Evolutionary conservation across 2,888 invertebrate genomes (phyloP).

Genomic region (Agrotis segetum): DNA sequence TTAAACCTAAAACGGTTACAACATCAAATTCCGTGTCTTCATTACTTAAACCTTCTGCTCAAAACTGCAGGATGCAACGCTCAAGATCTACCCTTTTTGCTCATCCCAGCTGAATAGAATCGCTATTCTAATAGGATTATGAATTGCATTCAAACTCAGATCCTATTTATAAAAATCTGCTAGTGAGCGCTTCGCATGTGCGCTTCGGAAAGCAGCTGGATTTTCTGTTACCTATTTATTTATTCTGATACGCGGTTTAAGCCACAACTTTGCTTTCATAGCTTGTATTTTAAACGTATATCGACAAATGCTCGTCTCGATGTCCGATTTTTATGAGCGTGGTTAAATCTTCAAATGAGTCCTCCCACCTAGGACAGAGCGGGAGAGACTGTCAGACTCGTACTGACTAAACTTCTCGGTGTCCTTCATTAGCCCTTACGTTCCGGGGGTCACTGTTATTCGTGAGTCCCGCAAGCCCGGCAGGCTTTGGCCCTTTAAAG

Average conservation of each 20-base stretch:
- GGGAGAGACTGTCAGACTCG: too few species aligned
- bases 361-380: too few species aligned
- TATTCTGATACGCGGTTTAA: neutral
- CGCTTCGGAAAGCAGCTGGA: neutral
- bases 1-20: too few species aligned
- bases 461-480: too few species aligned
- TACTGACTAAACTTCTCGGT: too few species aligned
- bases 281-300: neutral
- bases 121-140: slow-evolving; percentile 45
- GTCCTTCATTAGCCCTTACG: too few species aligned
- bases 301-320: neutral
- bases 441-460: too few species aligned
- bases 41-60: slow-evolving; percentile 8
- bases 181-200: slow-evolving; percentile 34
- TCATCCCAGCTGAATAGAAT: slow-evolving; percentile 44
- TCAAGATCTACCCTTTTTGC: slow-evolving; percentile 21
- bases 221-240: neutral
- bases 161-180: slow-evolving; percentile 39
- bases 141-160: slow-evolving; percentile 48
- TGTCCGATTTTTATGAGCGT: too few species aligned
- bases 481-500: too few species aligned
- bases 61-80: neutral
- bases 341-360: too few species aligned
- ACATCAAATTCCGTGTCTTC: too few species aligned
- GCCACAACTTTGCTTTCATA: neutral